Percentiles rank a stretch among this genome's conserved stretches.
phyloP scores from a whole-genome alignment of 2,113 vertebrate species.

The Pyrgilauda ruficollis region DNA sequence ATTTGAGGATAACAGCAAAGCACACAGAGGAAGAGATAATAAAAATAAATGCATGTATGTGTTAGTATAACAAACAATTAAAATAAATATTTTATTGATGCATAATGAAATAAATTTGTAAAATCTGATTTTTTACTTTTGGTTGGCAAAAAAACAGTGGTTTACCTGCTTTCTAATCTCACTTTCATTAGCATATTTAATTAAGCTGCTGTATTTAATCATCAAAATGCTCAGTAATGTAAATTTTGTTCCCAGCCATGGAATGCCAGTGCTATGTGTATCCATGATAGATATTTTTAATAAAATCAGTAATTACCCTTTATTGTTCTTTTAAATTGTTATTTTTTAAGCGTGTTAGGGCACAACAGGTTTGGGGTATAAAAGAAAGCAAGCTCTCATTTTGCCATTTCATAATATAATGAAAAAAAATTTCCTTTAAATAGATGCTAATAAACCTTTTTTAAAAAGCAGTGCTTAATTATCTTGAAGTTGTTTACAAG shows the following conservation, averaged over 20 bases:
- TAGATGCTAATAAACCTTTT: background rate
- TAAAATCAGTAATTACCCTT: slow-evolving; percentile 76
- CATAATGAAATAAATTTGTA: background rate
- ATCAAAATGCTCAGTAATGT: slow-evolving; percentile 56
- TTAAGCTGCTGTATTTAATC: slow-evolving; percentile 71
- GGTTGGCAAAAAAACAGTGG: background rate
- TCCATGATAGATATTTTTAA: slow-evolving; percentile 77
- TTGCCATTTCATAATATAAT: background rate
- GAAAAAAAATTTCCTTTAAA: background rate
- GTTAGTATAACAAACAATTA: background rate
- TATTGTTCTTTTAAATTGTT: slow-evolving; percentile 63
- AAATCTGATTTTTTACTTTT: background rate
- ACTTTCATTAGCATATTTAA: slow-evolving; percentile 72
- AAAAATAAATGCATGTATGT: background rate
- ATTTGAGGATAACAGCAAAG: background rate
- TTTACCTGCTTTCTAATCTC: background rate
- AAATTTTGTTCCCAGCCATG: slow-evolving; percentile 62
- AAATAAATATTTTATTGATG: background rate
- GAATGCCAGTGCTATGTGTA: slow-evolving; percentile 52
- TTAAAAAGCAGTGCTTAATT: background rate
- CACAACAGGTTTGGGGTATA: background rate
- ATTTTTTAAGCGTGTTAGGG: slow-evolving; percentile 45
- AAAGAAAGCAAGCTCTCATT: slow-evolving; percentile 1
- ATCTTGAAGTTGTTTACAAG: background rate
- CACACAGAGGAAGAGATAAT: background rate